A percentile compares a stretch with the other conserved stretches of the same genome.
These are phyloP conservation scores for Aspidiotus rigidus DNA, from an alignment of 2,888 invertebrate genomes.

Conservation along the genomic window DNA sequence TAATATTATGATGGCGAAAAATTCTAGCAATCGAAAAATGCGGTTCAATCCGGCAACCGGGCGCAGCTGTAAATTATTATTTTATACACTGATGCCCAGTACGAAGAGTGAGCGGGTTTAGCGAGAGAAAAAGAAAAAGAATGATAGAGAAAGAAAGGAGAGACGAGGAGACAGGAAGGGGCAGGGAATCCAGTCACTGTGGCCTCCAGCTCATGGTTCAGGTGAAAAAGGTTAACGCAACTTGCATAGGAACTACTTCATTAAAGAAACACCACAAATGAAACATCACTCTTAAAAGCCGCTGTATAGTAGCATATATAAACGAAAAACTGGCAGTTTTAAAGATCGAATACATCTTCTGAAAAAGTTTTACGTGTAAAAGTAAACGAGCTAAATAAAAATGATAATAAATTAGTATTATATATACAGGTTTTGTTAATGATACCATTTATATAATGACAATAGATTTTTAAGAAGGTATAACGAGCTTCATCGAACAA, in stretches of 20 bases:
- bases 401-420: too few relatives aligned
- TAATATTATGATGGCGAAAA: neutral
- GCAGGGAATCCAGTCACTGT: conserved; percentile 27
- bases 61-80: conserved; percentile 33
- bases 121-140: too few relatives aligned
- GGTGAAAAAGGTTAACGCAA: conserved; percentile 32
- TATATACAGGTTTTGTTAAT: too few relatives aligned
- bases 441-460: too few relatives aligned
- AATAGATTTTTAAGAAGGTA: too few relatives aligned
- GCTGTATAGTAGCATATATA: too few relatives aligned
- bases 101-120: conserved; percentile 5
- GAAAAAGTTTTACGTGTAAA: too few relatives aligned
- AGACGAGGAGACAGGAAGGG: conserved; percentile 24
- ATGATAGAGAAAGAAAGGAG: conserved; percentile 13
- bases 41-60: conserved; percentile 32
- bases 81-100: conserved; percentile 13
- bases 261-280: conserved; percentile 8
- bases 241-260: conserved; percentile 33
- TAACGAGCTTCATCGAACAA: too few relatives aligned
- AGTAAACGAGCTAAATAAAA: too few relatives aligned
- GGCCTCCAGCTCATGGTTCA: conserved; percentile 28
- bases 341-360: too few relatives aligned
- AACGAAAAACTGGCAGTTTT: too few relatives aligned
- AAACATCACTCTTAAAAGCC: too few relatives aligned
- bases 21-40: conserved; percentile 28